These are phyloP conservation scores for Peromyscus melanophrys DNA, from an alignment of 2,797 vertebrate genomes.

Conservation along the genomic window DNA sequence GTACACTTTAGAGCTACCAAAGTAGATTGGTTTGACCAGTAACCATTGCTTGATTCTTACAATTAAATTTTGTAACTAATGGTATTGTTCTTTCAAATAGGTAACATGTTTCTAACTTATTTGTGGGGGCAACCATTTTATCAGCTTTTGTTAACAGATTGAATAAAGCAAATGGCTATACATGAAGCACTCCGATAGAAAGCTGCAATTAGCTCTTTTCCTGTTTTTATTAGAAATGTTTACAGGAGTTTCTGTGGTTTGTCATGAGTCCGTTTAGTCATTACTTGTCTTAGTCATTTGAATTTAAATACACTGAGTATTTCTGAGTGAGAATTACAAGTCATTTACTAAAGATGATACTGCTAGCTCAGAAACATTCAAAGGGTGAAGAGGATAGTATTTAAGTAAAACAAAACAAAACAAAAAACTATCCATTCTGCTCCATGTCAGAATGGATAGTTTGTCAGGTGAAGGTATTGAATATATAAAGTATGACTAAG, in stretches of 20 bases:
- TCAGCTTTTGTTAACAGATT: slow-evolving; percentile 65
- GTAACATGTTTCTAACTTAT: slow-evolving; percentile 59
- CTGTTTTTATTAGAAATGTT: slow-evolving; percentile 49
- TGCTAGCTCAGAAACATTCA: slow-evolving; percentile 34
- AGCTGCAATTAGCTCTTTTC: slow-evolving; percentile 39
- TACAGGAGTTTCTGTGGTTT: slow-evolving; percentile 5
- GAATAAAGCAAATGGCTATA: slow-evolving; percentile 65
- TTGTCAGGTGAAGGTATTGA: not conserved
- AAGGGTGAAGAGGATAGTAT: slow-evolving; percentile 13
- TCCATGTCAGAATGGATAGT: not conserved
- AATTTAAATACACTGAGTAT: slow-evolving; percentile 53
- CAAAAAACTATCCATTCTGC: not conserved
- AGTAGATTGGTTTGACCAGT: slow-evolving; percentile 67
- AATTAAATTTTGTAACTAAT: slow-evolving; percentile 80
- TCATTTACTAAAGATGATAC: slow-evolving; percentile 2
- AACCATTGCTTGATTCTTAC: slow-evolving; percentile 65
- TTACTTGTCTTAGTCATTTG: slow-evolving; percentile 56
- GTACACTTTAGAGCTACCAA: slow-evolving; percentile 45
- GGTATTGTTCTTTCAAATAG: slow-evolving; percentile 71
- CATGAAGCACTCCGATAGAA: slow-evolving; percentile 50
- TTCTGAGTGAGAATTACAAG: slow-evolving; percentile 57
- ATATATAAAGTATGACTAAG: slow-evolving; percentile 14
- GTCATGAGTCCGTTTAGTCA: slow-evolving; percentile 45
- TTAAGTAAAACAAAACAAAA: slow-evolving; percentile 34
- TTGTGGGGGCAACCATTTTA: slow-evolving; percentile 53